These are phyloP conservation scores for Lasioglossum lativentre DNA, from an alignment of 2,888 invertebrate genomes.

Conservation along the genomic window DNA sequence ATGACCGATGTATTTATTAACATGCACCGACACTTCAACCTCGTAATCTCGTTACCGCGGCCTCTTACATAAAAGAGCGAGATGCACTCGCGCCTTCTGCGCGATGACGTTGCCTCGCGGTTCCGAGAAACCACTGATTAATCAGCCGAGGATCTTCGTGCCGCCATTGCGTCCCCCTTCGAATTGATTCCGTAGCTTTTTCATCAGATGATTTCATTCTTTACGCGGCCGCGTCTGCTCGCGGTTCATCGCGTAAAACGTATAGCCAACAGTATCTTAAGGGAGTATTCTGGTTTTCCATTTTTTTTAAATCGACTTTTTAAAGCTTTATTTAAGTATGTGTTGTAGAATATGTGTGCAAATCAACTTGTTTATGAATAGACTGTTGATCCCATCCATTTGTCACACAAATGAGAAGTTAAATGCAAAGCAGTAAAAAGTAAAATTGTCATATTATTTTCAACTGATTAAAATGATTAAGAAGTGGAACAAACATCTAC, in stretches of 20 bases:
- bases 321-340: not conserved
- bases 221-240: not conserved
- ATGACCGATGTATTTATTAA: conserved; percentile 45
- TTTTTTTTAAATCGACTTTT: not conserved
- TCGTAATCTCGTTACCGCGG: conserved; percentile 57
- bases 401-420: not conserved
- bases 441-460: too few species aligned
- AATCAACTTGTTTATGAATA: too few species aligned
- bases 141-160: conserved; percentile 45
- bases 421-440: too few species aligned
- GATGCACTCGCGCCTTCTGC: conserved; percentile 32
- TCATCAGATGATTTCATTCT: conserved; percentile 37
- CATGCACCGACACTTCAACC: conserved; percentile 54
- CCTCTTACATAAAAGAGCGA: conserved; percentile 56
- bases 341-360: too few species aligned
- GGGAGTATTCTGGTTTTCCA: not conserved
- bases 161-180: conserved; percentile 31
- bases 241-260: not conserved
- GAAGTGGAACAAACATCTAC: too few species aligned
- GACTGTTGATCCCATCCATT: not conserved
- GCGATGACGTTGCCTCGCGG: conserved; percentile 38
- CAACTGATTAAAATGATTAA: too few species aligned
- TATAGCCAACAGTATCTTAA: not conserved
- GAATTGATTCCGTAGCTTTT: conserved; percentile 22
- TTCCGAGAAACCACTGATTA: conserved; percentile 53